Evolutionary conservation across 2,113 vertebrate genomes (phyloP).

Genomic region (Xenus cinereus): DNA sequence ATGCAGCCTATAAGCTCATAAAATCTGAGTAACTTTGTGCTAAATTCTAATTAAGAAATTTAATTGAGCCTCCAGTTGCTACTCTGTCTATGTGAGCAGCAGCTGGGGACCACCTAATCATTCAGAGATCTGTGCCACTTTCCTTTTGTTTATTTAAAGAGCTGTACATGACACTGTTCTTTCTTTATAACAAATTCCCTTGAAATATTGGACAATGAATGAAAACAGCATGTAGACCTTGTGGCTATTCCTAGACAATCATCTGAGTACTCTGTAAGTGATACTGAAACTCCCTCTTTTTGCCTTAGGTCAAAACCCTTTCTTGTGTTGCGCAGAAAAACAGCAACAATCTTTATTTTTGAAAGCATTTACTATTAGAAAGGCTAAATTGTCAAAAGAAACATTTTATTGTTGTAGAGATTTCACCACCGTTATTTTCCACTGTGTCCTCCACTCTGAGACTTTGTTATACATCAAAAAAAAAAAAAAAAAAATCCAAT

Average conservation of each 20-base stretch:
- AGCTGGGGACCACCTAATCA: conserved; percentile 47
- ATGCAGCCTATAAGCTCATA: conserved; percentile 2
- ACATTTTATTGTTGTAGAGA: neutral
- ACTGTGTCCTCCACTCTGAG: neutral
- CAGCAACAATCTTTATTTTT: neutral
- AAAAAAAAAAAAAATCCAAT: neutral
- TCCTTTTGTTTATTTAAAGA: conserved; percentile 24
- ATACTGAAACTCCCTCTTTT: neutral
- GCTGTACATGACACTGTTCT: neutral
- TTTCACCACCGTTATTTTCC: neutral
- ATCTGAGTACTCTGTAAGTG: neutral
- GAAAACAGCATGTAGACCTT: neutral
- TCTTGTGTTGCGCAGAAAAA: neutral
- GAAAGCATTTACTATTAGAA: neutral
- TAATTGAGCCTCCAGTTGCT: conserved; percentile 56
- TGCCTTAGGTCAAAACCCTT: neutral
- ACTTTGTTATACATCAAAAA: neutral
- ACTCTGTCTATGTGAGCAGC: conserved; percentile 32
- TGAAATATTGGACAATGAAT: conserved; percentile 43
- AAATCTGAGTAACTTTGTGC: neutral
- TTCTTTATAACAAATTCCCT: conserved; percentile 42
- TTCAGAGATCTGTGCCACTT: conserved; percentile 31
- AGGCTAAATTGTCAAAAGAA: neutral
- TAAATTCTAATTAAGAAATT: conserved; percentile 53
- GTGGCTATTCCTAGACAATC: neutral